These are phyloP conservation scores for Anoplius nigerrimus DNA, from an alignment of 2,888 invertebrate genomes.

Conservation along the genomic window DNA sequence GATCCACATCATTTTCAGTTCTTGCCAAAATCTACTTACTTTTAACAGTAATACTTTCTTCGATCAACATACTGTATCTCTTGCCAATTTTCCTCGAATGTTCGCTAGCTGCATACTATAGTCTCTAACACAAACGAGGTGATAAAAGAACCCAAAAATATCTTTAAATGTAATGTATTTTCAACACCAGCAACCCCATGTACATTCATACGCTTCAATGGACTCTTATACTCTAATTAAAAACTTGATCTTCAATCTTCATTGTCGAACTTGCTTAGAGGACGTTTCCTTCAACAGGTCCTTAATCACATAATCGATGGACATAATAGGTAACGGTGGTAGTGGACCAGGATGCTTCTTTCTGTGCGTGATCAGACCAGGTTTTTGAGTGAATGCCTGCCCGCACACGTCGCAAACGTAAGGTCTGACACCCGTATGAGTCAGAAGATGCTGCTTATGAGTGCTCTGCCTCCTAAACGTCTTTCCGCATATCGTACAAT, in stretches of 20 bases:
- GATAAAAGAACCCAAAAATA: too few relatives aligned
- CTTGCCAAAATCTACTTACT: too few relatives aligned
- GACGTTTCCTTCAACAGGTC: constrained; percentile 51
- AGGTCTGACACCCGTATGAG: constrained; percentile 42
- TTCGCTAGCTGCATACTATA: too few relatives aligned
- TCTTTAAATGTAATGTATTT: too few relatives aligned
- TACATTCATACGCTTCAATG: too few relatives aligned
- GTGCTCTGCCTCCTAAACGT: constrained; percentile 49
- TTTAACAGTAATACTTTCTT: too few relatives aligned
- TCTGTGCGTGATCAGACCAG: constrained; percentile 47
- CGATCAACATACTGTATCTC: too few relatives aligned
- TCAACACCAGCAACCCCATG: too few relatives aligned
- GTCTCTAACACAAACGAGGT: too few relatives aligned
- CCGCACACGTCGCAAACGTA: constrained; percentile 54
- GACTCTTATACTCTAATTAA: background rate
- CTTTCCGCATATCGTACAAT: constrained; percentile 47
- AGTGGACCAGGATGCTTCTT: constrained; percentile 49
- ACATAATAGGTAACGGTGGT: constrained; percentile 51
- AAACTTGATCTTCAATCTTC: background rate
- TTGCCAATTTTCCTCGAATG: too few relatives aligned
- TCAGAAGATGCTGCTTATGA: constrained; percentile 51
- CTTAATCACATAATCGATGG: constrained; percentile 66
- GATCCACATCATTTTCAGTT: too few relatives aligned
- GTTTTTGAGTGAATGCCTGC: constrained; percentile 52
- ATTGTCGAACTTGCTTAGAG: background rate